These are phyloP conservation scores for Drosophila hamatofila DNA, from an alignment of 2,888 invertebrate genomes.

Conservation along the genomic window DNA sequence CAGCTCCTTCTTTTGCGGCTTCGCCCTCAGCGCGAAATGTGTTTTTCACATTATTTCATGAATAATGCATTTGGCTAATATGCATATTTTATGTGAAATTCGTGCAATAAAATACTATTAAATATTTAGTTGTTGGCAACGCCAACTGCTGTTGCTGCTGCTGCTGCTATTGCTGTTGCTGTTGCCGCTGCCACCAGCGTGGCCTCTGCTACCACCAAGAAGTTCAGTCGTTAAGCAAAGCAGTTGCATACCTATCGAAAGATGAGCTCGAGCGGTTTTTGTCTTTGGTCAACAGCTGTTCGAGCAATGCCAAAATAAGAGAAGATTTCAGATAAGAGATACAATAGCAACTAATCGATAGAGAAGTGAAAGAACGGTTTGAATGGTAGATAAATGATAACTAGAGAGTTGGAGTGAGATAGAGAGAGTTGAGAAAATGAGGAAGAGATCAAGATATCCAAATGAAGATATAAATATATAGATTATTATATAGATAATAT, in stretches of 20 bases:
- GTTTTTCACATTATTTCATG: slow-evolving; percentile 83
- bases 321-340: background rate
- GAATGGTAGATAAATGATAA: background rate
- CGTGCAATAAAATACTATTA: slow-evolving; percentile 85
- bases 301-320: background rate
- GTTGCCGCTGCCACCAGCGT: slow-evolving; percentile 36
- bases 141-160: slow-evolving; percentile 17
- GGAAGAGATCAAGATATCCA: too few species aligned
- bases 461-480: too few species aligned
- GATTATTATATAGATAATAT: too few species aligned
- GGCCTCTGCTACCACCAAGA: slow-evolving; percentile 49
- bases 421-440: background rate
- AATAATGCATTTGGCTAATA: slow-evolving; percentile 84
- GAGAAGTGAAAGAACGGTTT: background rate
- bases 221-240: slow-evolving; percentile 50
- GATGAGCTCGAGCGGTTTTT: slow-evolving; percentile 16
- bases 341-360: background rate
- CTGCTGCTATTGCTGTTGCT: background rate
- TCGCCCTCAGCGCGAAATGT: slow-evolving; percentile 68
- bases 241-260: slow-evolving; percentile 38
- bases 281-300: slow-evolving; percentile 10
- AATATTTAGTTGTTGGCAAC: slow-evolving; percentile 82
- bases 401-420: background rate
- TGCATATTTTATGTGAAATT: slow-evolving; percentile 85
- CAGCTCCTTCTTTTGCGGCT: slow-evolving; percentile 56